Evolutionary conservation across 2,113 vertebrate genomes (phyloP).

Genomic region (Meles meles): DNA sequence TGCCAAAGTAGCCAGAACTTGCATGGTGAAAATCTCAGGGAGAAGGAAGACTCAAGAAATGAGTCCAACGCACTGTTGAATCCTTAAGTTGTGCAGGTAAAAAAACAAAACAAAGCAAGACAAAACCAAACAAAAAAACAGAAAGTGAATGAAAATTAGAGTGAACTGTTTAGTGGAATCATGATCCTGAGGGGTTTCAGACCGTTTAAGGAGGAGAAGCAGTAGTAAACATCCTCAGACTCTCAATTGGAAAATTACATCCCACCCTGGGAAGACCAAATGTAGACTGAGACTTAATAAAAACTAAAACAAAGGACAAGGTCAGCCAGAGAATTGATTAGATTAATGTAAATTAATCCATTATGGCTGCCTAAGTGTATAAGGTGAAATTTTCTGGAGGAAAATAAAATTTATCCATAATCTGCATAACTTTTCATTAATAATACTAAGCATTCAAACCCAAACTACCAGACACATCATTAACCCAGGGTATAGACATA

Average conservation of each 20-base stretch:
- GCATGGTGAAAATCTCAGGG: neutral
- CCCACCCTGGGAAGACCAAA: fast-evolving
- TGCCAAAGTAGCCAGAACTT: fast-evolving
- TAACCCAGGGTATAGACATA: neutral
- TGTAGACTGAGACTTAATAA: neutral
- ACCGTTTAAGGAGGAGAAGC: neutral
- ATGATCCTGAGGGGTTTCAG: neutral
- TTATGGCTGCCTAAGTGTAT: neutral
- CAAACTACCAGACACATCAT: neutral
- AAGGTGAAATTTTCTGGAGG: neutral
- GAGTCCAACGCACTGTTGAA: neutral
- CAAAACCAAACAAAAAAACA: neutral
- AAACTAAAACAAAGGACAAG: neutral
- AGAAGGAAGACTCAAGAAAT: neutral
- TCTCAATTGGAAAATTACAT: neutral
- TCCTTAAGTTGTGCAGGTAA: neutral
- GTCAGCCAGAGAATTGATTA: neutral
- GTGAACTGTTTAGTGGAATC: neutral
- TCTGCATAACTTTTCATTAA: neutral
- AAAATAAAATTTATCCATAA: neutral
- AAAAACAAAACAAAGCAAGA: neutral
- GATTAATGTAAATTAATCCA: neutral
- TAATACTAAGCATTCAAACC: neutral
- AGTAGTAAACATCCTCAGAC: neutral
- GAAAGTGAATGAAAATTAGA: neutral